Evolutionary conservation across 2,113 vertebrate species (phyloP).

Genomic region (Oenanthe melanoleuca): DNA sequence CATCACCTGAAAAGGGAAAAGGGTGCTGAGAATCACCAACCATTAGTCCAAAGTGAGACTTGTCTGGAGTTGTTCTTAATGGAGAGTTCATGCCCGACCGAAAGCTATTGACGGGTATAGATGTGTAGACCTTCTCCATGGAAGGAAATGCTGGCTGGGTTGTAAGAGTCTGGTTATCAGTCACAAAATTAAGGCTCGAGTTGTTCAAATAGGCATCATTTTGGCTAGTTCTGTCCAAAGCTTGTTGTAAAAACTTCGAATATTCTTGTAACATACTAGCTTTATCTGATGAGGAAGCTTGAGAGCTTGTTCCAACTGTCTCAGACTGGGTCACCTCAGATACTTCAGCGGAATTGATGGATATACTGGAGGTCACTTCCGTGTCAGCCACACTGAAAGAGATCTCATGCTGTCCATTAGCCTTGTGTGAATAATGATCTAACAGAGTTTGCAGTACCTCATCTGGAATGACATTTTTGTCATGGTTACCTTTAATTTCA

Average conservation of each 20-base stretch:
- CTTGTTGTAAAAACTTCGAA: conserved; percentile 98
- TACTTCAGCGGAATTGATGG: conserved; percentile 94
- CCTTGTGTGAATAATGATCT: conserved; percentile 97
- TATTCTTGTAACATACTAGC: conserved; percentile 97
- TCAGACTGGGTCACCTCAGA: conserved; percentile 88
- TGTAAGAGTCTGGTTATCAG: conserved; percentile 90
- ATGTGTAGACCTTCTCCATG: conserved; percentile 91
- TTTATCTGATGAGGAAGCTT: conserved; percentile 90
- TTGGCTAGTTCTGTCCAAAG: conserved; percentile 98
- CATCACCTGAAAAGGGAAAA: conserved; percentile 96
- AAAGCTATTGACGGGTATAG: conserved; percentile 88
- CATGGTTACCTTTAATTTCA: conserved; percentile 90
- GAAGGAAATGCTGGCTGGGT: conserved; percentile 92
- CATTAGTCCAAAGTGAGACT: conserved; percentile 95
- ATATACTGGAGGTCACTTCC: conserved; percentile 97
- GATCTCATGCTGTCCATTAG: conserved; percentile 95
- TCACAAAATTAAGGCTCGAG: conserved; percentile 94
- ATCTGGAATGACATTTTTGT: conserved; percentile 95
- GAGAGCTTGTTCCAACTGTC: conserved; percentile 83
- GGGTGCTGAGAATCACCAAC: conserved; percentile 95
- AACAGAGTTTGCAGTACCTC: conserved; percentile 96
- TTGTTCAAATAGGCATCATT: conserved; percentile 98
- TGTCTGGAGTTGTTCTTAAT: conserved; percentile 92
- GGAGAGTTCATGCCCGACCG: conserved; percentile 95
- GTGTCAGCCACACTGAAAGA: conserved; percentile 93